Conservation (phyloP, 1,140 invertebrate genomes). For the Drosophila nebulosa region DNA sequence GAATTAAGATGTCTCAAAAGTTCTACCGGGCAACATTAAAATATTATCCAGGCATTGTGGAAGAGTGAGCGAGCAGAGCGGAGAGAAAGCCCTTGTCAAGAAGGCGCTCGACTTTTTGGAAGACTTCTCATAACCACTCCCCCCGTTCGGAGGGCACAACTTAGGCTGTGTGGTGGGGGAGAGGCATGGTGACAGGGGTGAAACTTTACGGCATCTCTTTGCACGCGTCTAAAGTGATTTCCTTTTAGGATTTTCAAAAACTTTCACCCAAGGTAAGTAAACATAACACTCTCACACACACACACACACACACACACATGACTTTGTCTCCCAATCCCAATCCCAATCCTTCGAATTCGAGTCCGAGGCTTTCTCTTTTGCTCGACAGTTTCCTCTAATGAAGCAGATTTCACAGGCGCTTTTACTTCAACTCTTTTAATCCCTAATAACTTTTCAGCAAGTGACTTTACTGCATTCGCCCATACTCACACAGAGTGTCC, state of each 20-base stretch:
- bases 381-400: constrained; percentile 48
- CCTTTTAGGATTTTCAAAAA: constrained; percentile 78
- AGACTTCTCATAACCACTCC: constrained; percentile 63
- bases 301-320: constrained; percentile 18
- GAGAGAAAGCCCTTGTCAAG: neutral
- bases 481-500: constrained; percentile 61
- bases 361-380: constrained; percentile 11
- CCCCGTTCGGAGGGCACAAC: constrained; percentile 28
- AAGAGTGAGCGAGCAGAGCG: neutral
- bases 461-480: constrained; percentile 56
- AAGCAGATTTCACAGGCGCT: constrained; percentile 51
- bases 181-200: constrained; percentile 3
- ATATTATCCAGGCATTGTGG: constrained; percentile 23
- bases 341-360: constrained; percentile 13
- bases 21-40: constrained; percentile 56
- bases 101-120: constrained; percentile 19
- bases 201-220: constrained; percentile 68
- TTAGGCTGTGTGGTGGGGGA: constrained; percentile 33
- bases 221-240: constrained; percentile 73
- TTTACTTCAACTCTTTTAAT: constrained; percentile 69
- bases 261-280: constrained; percentile 75
- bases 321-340: neutral
- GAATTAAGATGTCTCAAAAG: constrained; percentile 78
- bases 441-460: constrained; percentile 76
- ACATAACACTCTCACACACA: constrained; percentile 36